Base-by-base conservation (phyloP, 2,888 invertebrate genomes). In the Amitus sp. region DNA sequence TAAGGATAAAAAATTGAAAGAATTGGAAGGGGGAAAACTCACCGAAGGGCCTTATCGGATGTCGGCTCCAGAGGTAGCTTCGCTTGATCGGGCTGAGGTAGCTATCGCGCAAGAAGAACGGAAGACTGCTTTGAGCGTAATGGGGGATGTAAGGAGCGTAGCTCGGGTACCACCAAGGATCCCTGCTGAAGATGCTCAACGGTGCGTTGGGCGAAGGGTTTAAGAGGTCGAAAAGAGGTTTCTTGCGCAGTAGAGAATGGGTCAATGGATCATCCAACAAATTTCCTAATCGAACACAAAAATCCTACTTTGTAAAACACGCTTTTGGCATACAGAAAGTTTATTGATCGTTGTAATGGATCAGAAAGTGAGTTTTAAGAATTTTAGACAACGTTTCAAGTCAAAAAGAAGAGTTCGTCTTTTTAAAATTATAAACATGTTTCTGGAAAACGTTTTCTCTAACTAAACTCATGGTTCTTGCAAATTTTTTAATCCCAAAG, bases 61-160 rank as follows among this genome's bases (percentile, higher is more conserved):
- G 94, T 85, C 90, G 91, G 84, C 90, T 90, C 95, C 95, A 95
- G 79, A 95, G 87, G 86, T 92, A 95, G 84, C 90, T 91, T 85
- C 93, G 91, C 87, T 93, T 94, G 83, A 95, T 88, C 65, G 95
- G 95, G 80, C 94, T 94, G 84, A 95, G 89, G 86, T 91, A 95
- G 79, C 93, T 94, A 86, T 93, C 91, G 73, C 95, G 87, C 82
- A 94, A 87, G 85, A 89, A 90, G 83, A 89, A 91, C 65, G 92
- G 91, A 82, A 89, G 88, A 82, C 89, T 88, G 86, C 87, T 88
- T 75, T 88, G 86, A 78, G 86, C 86, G 78, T 85, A 85, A 67
- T 85, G 83, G 66, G 89, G 88, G 65, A 85, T 85, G 83, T 90
- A 86, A 70, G 94, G 94, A 82, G 88, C 88, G 83, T 91, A 87